A percentile compares a stretch with the other conserved stretches of the same genome.
Conservation (phyloP, 2,113 vertebrate genomes). For the Thymallus thymallus region DNA sequence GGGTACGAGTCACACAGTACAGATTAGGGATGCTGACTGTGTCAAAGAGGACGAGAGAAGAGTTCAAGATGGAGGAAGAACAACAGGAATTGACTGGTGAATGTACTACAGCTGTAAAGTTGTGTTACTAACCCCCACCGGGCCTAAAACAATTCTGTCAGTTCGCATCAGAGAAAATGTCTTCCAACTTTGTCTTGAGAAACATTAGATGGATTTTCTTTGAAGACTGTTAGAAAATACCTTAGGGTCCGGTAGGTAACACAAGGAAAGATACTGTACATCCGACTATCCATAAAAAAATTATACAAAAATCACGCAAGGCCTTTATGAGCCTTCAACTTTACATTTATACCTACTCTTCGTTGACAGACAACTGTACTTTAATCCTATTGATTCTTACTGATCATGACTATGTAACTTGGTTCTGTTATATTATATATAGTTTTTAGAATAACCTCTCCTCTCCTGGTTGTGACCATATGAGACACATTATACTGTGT, state of each 20-base stretch:
- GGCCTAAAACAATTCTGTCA: neutral
- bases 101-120: too few species aligned
- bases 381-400: too few species aligned
- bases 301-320: neutral
- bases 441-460: neutral
- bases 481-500: constrained; percentile 65
- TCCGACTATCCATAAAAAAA: neutral
- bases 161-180: too few species aligned
- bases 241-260: neutral
- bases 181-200: too few species aligned
- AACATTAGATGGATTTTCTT: neutral
- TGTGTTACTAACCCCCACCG: neutral
- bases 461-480: constrained; percentile 51
- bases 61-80: neutral
- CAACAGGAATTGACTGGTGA: neutral
- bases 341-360: too few species aligned
- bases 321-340: too few species aligned
- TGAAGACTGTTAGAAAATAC: neutral
- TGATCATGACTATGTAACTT: too few species aligned
- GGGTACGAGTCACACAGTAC: neutral
- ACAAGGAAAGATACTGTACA: neutral
- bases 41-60: neutral
- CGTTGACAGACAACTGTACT: neutral
- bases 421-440: neutral
- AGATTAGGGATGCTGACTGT: too few species aligned